phyloP scores from a whole-genome alignment of 2,113 vertebrate species.

The Hemiprocne comata region DNA sequence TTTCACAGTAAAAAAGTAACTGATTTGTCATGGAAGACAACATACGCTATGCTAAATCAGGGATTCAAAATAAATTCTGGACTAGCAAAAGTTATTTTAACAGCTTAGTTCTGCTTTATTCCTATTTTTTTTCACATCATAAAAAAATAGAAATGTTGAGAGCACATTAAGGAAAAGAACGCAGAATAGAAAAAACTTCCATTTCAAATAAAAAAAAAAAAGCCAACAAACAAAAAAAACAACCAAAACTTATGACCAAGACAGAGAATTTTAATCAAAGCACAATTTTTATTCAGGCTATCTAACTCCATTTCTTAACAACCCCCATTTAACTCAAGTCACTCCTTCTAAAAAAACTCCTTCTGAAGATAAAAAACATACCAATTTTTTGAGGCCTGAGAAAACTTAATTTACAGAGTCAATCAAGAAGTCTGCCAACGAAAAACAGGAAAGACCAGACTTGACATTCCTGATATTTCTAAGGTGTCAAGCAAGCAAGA shows the following conservation, averaged over 20 bases:
- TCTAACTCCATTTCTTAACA: not conserved
- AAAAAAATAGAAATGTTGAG: not conserved
- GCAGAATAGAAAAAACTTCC: not conserved
- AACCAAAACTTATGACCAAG: not conserved
- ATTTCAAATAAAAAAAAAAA: not conserved
- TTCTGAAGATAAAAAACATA: constrained; percentile 15
- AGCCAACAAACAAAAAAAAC: not conserved
- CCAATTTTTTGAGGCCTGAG: constrained; percentile 5
- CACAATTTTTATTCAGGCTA: not conserved
- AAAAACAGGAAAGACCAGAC: constrained; percentile 51
- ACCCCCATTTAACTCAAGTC: not conserved
- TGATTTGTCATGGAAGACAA: not conserved
- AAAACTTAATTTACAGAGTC: constrained; percentile 45
- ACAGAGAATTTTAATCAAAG: not conserved
- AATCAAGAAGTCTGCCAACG: constrained; percentile 33
- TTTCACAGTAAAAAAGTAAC: not conserved
- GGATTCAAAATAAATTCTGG: not conserved
- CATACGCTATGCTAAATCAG: not conserved
- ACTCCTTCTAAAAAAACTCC: not conserved
- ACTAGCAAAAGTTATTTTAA: not conserved
- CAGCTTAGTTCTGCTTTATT: not conserved
- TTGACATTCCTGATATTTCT: constrained; percentile 24
- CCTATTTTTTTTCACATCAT: not conserved
- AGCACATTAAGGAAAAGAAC: not conserved
- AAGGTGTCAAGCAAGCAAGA: not conserved